Percentiles rank a stretch among this genome's conserved stretches.
phyloP scores from a whole-genome alignment of 2,888 invertebrate genomes.

The Apocheima hispidaria region DNA sequence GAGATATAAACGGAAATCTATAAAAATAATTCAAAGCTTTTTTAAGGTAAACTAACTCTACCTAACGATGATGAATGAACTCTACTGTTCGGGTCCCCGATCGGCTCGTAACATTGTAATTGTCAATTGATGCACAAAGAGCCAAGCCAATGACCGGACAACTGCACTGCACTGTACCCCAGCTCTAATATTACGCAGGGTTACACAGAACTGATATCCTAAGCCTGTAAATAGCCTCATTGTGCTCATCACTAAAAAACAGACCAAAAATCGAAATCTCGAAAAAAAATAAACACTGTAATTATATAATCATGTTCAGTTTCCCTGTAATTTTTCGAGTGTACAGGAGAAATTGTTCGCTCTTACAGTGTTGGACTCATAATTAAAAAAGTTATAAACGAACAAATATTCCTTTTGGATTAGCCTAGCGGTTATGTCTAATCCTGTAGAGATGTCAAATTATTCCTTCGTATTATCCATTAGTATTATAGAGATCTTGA shows the following conservation, averaged over 20 bases:
- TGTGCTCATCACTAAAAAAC: neutral
- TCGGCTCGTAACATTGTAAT: constrained; percentile 1
- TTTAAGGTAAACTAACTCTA: too few species aligned
- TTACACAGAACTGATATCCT: neutral
- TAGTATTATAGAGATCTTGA: neutral
- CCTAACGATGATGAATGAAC: neutral
- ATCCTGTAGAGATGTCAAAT: neutral
- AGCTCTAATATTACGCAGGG: neutral
- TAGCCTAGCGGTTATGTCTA: neutral
- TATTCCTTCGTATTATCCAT: constrained; percentile 6
- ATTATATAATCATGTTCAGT: too few species aligned
- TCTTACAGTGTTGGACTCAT: neutral
- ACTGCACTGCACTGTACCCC: constrained; percentile 11
- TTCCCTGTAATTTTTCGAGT: too few species aligned
- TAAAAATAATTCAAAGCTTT: too few species aligned
- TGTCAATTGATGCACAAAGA: constrained; percentile 16
- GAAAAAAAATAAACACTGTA: too few species aligned
- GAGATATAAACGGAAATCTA: too few species aligned
- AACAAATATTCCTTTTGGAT: neutral
- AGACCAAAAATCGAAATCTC: too few species aligned
- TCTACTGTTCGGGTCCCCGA: neutral
- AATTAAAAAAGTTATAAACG: neutral
- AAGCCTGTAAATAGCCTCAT: neutral
- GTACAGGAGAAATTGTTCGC: too few species aligned
- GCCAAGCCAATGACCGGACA: constrained; percentile 14